phyloP scores from a whole-genome alignment of 2,888 invertebrate genomes.

The Metellina segmentata region DNA sequence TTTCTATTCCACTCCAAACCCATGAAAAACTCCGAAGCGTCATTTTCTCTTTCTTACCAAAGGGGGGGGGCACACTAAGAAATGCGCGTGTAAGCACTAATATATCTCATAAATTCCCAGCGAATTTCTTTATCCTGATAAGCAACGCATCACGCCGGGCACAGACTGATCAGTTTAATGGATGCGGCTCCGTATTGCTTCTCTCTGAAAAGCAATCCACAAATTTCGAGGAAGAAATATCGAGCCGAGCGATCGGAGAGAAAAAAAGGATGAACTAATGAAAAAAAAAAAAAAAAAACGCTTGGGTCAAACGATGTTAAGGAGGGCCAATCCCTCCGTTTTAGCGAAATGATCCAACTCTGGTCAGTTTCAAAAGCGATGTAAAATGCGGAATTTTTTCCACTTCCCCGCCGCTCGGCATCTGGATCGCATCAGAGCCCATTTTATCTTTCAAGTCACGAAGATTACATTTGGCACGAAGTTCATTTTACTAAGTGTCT shows the following conservation, averaged over 20 bases:
- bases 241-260: neutral
- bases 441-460: conserved; percentile 73
- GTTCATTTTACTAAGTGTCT: conserved; percentile 75
- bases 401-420: neutral
- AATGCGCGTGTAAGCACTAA: neutral
- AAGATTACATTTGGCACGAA: conserved; percentile 72
- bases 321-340: neutral
- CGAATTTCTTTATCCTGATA: neutral
- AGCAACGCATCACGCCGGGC: neutral
- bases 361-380: conserved; percentile 67
- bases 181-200: conserved; percentile 6
- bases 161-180: conserved; percentile 29
- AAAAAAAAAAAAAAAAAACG: conserved; percentile 2
- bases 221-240: conserved; percentile 1
- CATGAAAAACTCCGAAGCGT: neutral
- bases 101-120: conserved; percentile 6
- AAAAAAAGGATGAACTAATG: conserved; percentile 24
- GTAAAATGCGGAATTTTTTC: conserved; percentile 62
- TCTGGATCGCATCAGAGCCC: conserved; percentile 67
- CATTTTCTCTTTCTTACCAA: neutral
- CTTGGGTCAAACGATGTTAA: conserved; percentile 63
- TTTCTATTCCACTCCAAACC: neutral
- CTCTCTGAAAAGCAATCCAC: conserved; percentile 7
- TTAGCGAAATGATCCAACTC: conserved; percentile 22
- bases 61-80: neutral